Evolutionary conservation across 2,113 vertebrate genomes (phyloP), one percentile per base, ranked within the genome.

Genomic region (Gallinago media): DNA sequence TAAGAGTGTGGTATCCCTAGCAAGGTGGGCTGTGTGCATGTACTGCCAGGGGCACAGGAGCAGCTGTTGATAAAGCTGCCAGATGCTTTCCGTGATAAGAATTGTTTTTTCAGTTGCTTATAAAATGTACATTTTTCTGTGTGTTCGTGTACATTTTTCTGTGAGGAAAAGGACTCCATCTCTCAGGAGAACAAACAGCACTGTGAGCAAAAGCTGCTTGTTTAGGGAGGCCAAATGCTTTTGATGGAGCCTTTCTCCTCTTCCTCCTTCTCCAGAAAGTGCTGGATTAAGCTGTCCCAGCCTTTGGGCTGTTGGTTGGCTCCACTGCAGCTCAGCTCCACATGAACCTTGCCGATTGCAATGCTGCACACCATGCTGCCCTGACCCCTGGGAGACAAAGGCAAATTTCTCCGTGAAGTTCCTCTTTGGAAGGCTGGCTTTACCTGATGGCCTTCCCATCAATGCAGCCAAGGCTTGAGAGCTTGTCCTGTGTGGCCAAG

Each of bases 401-500:
- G 16, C 4, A 44, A 63, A 82, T 55, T 61, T 36, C 55, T 46
- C 63, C 18, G 15, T 77, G 70, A 54, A 93, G 65, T 55, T 47
- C 47, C 44, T 67, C 17, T 79, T 78, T 13, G 34, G 56, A 85
- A 59, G 16, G 11, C 49, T 96, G 38, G 3, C 17, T 72, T 38
- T 18, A 36, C 8, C 29, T 72, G 38, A 17, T 32, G 18, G 49
- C 22, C 52, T 76, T 55, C 29, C 31, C 15, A 14, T 17, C 10
- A 8, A 12, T 10, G 19, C 29, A 88, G 54, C 16, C 1, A 0
- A 6, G 15, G 50, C 9, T 75, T 0, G 1, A 2, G 1, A 66
- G 11, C 34, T 17, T 32, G 65, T 46, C 11, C 27, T 20, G 27
- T 9, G 2, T 17, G 38, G 23, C 2, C 1, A 80, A 70, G 23